Conservation (phyloP, 2,113 vertebrate genomes). For the Phalacrocorax aristotelis region DNA sequence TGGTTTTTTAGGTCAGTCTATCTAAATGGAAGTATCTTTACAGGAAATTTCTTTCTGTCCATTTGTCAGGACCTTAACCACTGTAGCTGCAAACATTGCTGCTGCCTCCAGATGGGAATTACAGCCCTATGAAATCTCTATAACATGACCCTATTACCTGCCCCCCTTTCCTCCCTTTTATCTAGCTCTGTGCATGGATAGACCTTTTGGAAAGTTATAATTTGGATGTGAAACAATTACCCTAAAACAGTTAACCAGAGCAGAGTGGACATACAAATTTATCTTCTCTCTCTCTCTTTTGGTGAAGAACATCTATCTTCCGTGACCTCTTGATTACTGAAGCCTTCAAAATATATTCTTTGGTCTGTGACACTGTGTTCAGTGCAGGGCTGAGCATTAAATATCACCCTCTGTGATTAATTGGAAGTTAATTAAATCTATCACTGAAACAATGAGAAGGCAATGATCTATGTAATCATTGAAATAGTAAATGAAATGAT, state of each 20-base stretch:
- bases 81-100: slow-evolving; percentile 17
- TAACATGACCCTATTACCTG: slow-evolving; percentile 65
- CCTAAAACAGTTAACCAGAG: slow-evolving; percentile 79
- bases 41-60: background rate
- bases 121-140: slow-evolving; percentile 56
- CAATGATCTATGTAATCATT: slow-evolving; percentile 99
- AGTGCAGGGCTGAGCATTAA: slow-evolving; percentile 87
- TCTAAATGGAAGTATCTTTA: background rate
- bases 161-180: slow-evolving; percentile 55
- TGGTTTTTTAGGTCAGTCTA: background rate
- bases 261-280: slow-evolving; percentile 78
- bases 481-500: slow-evolving; percentile 96
- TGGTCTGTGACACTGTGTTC: slow-evolving; percentile 79
- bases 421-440: slow-evolving; percentile 99
- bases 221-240: slow-evolving; percentile 80
- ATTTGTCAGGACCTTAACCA: background rate
- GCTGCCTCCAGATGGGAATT: slow-evolving; percentile 63
- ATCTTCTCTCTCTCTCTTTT: slow-evolving; percentile 79
- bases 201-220: slow-evolving; percentile 76
- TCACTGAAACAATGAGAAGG: slow-evolving; percentile 96
- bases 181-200: slow-evolving; percentile 63
- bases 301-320: slow-evolving; percentile 90
- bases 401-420: slow-evolving; percentile 98
- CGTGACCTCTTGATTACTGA: slow-evolving; percentile 83
- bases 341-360: slow-evolving; percentile 86